phyloP scores from a whole-genome alignment of 1,140 invertebrate species.

The Drosophila novamexicana region DNA sequence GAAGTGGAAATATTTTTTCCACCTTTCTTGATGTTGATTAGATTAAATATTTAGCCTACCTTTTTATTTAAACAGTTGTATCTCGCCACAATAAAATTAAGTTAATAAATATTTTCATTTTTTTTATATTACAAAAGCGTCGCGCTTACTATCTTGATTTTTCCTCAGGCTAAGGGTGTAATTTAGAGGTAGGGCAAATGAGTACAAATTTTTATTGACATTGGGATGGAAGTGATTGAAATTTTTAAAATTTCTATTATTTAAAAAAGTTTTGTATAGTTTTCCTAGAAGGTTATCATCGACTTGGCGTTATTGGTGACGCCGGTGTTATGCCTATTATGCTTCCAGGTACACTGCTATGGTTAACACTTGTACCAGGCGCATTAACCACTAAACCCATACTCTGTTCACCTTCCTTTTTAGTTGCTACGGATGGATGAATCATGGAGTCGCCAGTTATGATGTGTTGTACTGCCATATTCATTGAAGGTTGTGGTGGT shows the following conservation, averaged over 20 bases:
- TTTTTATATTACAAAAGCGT: conserved; percentile 71
- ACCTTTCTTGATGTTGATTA: conserved; percentile 7
- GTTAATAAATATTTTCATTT: conserved; percentile 43
- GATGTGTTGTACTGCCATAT: conserved; percentile 72
- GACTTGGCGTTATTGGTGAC: conserved; percentile 66
- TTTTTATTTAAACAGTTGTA: conserved; percentile 34
- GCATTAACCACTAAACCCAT: conserved; percentile 59
- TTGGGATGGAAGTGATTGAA: conserved; percentile 50
- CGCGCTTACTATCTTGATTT: conserved; percentile 59
- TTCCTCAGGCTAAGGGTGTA: conserved; percentile 49
- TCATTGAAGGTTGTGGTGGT: conserved; percentile 40
- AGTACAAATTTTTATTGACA: conserved; percentile 34
- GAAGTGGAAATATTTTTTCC: conserved; percentile 6
- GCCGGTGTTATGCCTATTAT: conserved; percentile 69
- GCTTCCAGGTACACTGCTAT: conserved; percentile 50
- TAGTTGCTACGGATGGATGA: conserved; percentile 49
- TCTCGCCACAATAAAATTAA: conserved; percentile 38
- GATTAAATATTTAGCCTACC: conserved; percentile 3
- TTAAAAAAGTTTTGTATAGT: conserved; percentile 44
- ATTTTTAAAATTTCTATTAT: conserved; percentile 63
- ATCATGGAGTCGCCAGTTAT: conserved; percentile 66
- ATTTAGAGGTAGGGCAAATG: conserved; percentile 30
- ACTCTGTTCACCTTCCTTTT: conserved; percentile 63
- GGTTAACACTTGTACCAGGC: conserved; percentile 43
- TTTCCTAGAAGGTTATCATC: conserved; percentile 67